Conservation (phyloP, 92 coral and sea anemone genomes). For the Actinostola sp. region DNA sequence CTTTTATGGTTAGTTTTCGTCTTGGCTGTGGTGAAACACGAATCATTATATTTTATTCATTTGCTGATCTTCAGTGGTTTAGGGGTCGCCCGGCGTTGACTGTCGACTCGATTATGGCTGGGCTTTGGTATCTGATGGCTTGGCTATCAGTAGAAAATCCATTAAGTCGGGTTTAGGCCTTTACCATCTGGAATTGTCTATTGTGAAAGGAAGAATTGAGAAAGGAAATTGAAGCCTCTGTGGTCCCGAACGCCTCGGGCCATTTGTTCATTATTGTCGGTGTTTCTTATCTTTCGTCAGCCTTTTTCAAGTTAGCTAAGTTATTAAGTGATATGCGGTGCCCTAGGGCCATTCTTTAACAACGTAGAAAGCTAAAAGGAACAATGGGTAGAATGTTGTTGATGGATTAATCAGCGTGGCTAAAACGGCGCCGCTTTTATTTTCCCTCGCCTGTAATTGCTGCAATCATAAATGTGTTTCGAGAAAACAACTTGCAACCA, state of each 20-base stretch:
- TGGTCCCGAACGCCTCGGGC: constrained; percentile 16
- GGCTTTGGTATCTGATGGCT: neutral
- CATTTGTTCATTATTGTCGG: constrained; percentile 12
- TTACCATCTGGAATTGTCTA: constrained; percentile 29
- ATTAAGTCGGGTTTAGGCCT: neutral
- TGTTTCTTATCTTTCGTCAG: constrained; percentile 13
- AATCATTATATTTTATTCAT: neutral
- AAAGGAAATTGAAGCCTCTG: constrained; percentile 16
- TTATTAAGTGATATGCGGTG: constrained; percentile 8
- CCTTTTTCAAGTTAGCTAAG: constrained; percentile 5
- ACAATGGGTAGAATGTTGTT: no score
- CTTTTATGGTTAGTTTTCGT: neutral
- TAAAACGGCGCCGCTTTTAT: no score
- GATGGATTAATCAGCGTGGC: no score
- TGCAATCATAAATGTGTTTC: no score
- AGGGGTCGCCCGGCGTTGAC: neutral
- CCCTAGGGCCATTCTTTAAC: constrained; percentile 2
- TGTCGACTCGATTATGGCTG: neutral
- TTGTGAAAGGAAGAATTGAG: constrained; percentile 6
- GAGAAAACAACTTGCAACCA: no score
- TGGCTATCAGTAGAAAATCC: constrained; percentile 1
- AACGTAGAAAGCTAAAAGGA: no score
- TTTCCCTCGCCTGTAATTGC: no score
- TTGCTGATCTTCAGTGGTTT: neutral
- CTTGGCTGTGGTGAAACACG: neutral